Percentiles rank a stretch among this genome's conserved stretches.
phyloP scores from a whole-genome alignment of 2,888 invertebrate species.

The Belgica antarctica region DNA sequence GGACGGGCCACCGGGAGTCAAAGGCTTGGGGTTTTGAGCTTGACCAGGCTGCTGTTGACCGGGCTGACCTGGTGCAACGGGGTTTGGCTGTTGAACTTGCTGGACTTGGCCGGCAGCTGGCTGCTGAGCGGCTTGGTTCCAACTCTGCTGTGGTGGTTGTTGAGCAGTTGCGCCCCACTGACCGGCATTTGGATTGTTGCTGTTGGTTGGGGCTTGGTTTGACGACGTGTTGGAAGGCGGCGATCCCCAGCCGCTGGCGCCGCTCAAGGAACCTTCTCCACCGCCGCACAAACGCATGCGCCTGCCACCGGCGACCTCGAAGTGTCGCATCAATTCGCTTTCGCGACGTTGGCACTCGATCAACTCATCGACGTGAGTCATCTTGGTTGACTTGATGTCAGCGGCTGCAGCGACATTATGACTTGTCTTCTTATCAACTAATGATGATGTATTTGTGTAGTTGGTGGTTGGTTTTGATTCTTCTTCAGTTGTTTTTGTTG shows the following conservation, averaged over 20 bases:
- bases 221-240: constrained; percentile 63
- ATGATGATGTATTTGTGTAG: constrained; percentile 26
- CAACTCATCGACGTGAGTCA: constrained; percentile 49
- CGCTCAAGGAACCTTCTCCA: constrained; percentile 77
- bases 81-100: constrained; percentile 21
- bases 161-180: constrained; percentile 56
- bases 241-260: constrained; percentile 76
- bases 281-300: constrained; percentile 70
- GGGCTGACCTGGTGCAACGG: constrained; percentile 52
- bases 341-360: constrained; percentile 45
- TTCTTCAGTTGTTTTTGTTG: constrained; percentile 7
- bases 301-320: constrained; percentile 60
- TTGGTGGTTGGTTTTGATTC: constrained; percentile 5
- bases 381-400: constrained; percentile 50
- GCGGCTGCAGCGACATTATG: constrained; percentile 56
- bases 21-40: constrained; percentile 55
- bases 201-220: constrained; percentile 46
- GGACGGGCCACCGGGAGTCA: constrained; percentile 56
- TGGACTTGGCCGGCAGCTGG: not conserved
- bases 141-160: constrained; percentile 56
- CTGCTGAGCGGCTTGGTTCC: constrained; percentile 48
- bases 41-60: constrained; percentile 48
- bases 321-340: constrained; percentile 47
- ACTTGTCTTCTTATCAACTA: constrained; percentile 48
- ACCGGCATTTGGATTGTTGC: constrained; percentile 53